Base-by-base conservation (phyloP, 1,140 invertebrate species). In the Ladona fulva region DNA sequence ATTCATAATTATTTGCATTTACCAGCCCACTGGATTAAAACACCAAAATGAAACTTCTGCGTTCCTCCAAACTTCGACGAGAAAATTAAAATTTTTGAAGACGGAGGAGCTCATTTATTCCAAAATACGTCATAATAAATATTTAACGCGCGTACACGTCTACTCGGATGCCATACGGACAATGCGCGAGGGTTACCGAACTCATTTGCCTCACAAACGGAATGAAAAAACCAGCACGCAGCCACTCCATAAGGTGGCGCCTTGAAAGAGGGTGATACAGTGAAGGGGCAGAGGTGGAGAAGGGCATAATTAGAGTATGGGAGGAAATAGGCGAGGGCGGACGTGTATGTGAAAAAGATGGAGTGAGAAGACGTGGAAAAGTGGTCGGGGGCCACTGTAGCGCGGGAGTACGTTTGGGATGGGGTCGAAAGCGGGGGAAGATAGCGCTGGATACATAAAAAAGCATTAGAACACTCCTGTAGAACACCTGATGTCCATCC, bases 401-500 rank as follows among this genome's bases (percentile, higher is more conserved):
- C n/a, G 3, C 1, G 3, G 52, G 52, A 66, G 5, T 3, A 12
- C n/a, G 52, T 37, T 5, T 6, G 52, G 52, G 52, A 66, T 6
- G 3, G n/a, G 52, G 52, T 19, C 1, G 1, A 66, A 6, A 22
- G 19, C 10, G 44, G 12, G 12, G 12, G n/a, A 66, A 66, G n/a
- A 66, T 19, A 66, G 16, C n/a, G n/a, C 44, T 11, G 44, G 19
- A 52, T 19, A 19, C 44, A 52, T 22, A 16, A 66, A 66, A 16
- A 66, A 16, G n/a, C 52, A 66, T 22, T 22, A 22, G 14, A 66
- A 66, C 52, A 66, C 52, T 22, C 52, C 52, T 66, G n/a, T 66
- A 66, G 52, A 66, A 66, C 52, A 66, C 52, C 52, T 66, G 52
- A 66, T 66, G 52, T 66, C 52, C 52, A 66, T 66, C 52, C 52